Evolutionary conservation across 2,888 invertebrate species (phyloP).

Genomic region (Hololepta plana): DNA sequence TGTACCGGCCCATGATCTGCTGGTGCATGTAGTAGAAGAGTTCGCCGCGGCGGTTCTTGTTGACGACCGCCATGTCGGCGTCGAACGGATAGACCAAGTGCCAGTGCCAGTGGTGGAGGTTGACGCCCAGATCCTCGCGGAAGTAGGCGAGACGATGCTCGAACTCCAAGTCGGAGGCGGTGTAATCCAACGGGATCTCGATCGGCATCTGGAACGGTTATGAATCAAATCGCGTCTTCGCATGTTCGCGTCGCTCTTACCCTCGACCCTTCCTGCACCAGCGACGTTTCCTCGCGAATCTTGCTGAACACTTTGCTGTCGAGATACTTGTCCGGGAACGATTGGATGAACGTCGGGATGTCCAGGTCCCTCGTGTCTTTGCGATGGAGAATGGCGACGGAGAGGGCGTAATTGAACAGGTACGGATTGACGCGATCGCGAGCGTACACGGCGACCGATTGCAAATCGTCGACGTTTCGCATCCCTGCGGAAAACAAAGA

Average conservation of each 20-base stretch:
- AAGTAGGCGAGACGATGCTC: slow-evolving; percentile 66
- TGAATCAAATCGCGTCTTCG: too few species aligned
- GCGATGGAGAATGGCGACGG: slow-evolving; percentile 59
- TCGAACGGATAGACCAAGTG: slow-evolving; percentile 65
- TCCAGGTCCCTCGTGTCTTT: slow-evolving; percentile 49
- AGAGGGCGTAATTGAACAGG: slow-evolving; percentile 60
- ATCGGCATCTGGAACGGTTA: slow-evolving; percentile 45
- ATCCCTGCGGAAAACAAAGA: slow-evolving; percentile 30
- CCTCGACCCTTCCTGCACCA: slow-evolving; percentile 40
- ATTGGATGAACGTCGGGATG: slow-evolving; percentile 55
- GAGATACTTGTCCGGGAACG: slow-evolving; percentile 69
- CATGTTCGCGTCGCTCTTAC: too few species aligned
- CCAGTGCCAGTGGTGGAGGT: slow-evolving; percentile 80
- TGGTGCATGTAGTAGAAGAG: slow-evolving; percentile 60
- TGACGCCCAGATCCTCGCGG: slow-evolving; percentile 64
- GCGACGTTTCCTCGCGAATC: slow-evolving; percentile 48
- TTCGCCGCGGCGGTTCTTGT: slow-evolving; percentile 55
- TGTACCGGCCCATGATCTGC: slow-evolving; percentile 44
- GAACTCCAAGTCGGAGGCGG: slow-evolving; percentile 47
- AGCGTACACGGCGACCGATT: slow-evolving; percentile 48
- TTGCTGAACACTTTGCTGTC: slow-evolving; percentile 52
- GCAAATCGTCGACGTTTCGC: slow-evolving; percentile 49
- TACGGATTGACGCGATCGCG: slow-evolving; percentile 62
- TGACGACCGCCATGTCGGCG: slow-evolving; percentile 36
- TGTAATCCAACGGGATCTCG: slow-evolving; percentile 50